These are phyloP conservation scores for Xenopus petersii DNA, from an alignment of 2,797 vertebrate genomes.

Conservation along the genomic window DNA sequence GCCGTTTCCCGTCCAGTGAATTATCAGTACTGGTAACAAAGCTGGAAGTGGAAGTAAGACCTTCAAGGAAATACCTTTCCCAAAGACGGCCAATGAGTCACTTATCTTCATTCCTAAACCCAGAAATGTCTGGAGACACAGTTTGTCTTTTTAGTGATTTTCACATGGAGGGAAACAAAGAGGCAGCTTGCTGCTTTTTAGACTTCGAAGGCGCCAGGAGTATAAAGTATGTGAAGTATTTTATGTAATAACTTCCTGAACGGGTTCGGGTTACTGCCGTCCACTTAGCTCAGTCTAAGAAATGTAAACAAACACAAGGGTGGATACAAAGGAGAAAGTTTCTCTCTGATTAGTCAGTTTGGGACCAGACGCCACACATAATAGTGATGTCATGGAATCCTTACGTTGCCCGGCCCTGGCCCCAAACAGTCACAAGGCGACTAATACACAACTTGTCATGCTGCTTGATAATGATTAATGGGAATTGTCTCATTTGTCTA, in stretches of 20 bases:
- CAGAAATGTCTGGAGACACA: too few relatives aligned
- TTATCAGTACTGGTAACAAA: too few relatives aligned
- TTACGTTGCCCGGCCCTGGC: background rate
- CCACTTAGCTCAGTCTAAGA: background rate
- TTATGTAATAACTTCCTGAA: background rate
- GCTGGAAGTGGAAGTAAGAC: too few relatives aligned
- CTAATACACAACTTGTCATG: conserved; percentile 19
- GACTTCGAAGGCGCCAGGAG: background rate
- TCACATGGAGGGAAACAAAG: too few relatives aligned
- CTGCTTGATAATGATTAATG: conserved; percentile 30
- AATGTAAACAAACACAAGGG: conserved; percentile 11
- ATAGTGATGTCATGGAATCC: conserved; percentile 7
- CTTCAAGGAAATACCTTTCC: too few relatives aligned
- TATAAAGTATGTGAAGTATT: background rate
- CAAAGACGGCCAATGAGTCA: too few relatives aligned
- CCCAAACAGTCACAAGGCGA: conserved; percentile 15
- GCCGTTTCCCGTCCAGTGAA: too few relatives aligned
- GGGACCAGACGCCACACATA: background rate
- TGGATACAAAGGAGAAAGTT: background rate
- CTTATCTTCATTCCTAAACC: too few relatives aligned
- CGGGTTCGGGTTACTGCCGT: background rate
- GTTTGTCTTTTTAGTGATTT: too few relatives aligned
- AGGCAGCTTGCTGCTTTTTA: too few relatives aligned
- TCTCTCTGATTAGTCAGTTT: too few relatives aligned
- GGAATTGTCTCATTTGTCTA: conserved; percentile 23